These are phyloP conservation scores for Leucozona laternaria DNA, from an alignment of 2,888 invertebrate genomes.

Conservation along the genomic window DNA sequence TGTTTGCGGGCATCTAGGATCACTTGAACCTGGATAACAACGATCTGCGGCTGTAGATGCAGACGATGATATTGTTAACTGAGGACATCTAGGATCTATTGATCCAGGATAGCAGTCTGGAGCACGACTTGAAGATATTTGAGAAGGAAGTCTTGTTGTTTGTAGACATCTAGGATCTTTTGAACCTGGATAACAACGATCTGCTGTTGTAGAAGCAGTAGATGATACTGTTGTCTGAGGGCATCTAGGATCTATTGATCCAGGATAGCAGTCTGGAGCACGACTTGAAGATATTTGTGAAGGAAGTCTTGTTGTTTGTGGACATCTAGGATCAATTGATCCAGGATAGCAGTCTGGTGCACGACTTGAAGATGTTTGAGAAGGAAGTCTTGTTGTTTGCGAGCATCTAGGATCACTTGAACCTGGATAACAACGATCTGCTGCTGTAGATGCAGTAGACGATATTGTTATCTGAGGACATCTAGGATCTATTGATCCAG, in stretches of 20 bases:
- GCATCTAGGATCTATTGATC: constrained; percentile 78
- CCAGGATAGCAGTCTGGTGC: constrained; percentile 63
- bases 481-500: neutral
- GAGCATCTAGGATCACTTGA: constrained; percentile 79
- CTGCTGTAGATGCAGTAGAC: constrained; percentile 37
- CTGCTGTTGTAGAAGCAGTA: neutral
- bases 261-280: neutral
- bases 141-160: no score
- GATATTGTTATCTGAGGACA: neutral
- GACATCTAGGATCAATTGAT: constrained; percentile 7
- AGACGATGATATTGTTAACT: no score
- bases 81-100: neutral
- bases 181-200: neutral
- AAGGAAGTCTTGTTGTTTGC: neutral
- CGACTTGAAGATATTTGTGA: no score
- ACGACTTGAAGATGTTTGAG: neutral
- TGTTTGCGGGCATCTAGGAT: no score
- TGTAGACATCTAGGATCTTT: neutral
- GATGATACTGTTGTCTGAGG: constrained; percentile 77
- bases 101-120: neutral
- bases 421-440: constrained; percentile 78
- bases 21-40: neutral
- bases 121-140: no score
- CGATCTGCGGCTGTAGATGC: neutral
- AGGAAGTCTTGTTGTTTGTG: neutral